These are phyloP conservation scores for Odontophorus gujanensis DNA, from an alignment of 2,113 vertebrate genomes.

Conservation along the genomic window DNA sequence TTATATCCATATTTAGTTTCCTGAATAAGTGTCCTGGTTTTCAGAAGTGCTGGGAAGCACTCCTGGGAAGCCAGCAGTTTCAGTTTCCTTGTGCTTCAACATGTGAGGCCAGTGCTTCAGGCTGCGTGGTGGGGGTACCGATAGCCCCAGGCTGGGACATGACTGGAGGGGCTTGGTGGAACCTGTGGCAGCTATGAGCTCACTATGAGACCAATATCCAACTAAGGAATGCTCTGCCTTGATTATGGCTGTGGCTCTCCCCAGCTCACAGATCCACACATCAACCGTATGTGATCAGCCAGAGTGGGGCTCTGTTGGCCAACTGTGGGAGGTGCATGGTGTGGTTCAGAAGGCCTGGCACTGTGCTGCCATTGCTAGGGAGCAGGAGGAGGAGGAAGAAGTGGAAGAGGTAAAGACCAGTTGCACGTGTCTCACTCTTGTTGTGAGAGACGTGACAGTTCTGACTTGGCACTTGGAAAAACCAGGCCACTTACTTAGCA, in stretches of 20 bases:
- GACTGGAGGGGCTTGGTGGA: neutral
- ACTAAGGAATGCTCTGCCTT: too few relatives aligned
- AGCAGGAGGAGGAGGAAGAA: neutral
- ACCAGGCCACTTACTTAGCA: slow-evolving; percentile 47
- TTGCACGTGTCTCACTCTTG: rapidly evolving
- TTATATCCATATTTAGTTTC: slow-evolving; percentile 66
- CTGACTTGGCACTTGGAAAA: slow-evolving; percentile 23
- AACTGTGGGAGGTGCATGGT: rapidly evolving
- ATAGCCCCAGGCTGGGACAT: neutral
- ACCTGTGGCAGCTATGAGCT: neutral
- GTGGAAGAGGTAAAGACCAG: neutral
- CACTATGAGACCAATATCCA: neutral
- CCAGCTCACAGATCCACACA: neutral
- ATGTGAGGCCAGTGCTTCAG: neutral
- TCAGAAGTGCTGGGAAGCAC: slow-evolving; percentile 25
- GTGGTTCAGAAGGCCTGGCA: rapidly evolving
- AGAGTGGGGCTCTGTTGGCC: neutral
- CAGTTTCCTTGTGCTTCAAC: neutral
- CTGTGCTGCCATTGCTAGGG: rapidly evolving
- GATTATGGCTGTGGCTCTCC: neutral
- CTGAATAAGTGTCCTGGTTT: slow-evolving; percentile 69
- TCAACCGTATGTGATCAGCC: rapidly evolving
- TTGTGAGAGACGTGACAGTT: neutral
- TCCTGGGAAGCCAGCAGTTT: slow-evolving; percentile 38
- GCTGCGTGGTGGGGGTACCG: neutral